Evolutionary conservation across 2,888 invertebrate genomes (phyloP).

Genomic region (Rosalia funebris): DNA sequence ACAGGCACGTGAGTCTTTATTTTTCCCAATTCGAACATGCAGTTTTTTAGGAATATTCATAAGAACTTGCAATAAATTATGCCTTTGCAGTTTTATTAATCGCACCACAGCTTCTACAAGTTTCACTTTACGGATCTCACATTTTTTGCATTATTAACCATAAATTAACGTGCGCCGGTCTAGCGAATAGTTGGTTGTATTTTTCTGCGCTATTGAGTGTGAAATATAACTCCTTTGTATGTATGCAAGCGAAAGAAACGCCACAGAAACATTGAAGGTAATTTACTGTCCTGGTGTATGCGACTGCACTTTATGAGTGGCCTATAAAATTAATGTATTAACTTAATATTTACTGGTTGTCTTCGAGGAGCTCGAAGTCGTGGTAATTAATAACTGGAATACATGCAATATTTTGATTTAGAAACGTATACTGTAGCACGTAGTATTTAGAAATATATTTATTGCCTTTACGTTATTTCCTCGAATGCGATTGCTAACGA

Average conservation of each 20-base stretch:
- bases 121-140: no score
- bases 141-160: not conserved
- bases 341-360: constrained; percentile 24
- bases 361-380: constrained; percentile 12
- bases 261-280: constrained; percentile 3
- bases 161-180: not conserved
- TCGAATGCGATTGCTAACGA: no score
- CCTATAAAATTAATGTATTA: constrained; percentile 20
- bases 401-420: constrained; percentile 45
- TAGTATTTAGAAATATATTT: constrained; percentile 8
- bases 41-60: no score
- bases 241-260: constrained; percentile 4
- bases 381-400: constrained; percentile 40
- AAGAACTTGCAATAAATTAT: no score
- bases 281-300: constrained; percentile 12
- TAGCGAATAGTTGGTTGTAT: constrained; percentile 13
- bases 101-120: no score
- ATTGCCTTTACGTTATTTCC: not conserved
- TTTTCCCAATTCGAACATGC: no score
- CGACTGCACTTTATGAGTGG: constrained; percentile 13
- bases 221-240: constrained; percentile 19
- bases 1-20: no score
- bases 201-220: constrained; percentile 29
- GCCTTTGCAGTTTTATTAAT: no score
- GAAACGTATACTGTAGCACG: constrained; percentile 14